Evolutionary conservation across 1,140 invertebrate genomes (phyloP), one percentile per base, ranked within the genome.

Genomic region (Panagrolaimus sp.): DNA sequence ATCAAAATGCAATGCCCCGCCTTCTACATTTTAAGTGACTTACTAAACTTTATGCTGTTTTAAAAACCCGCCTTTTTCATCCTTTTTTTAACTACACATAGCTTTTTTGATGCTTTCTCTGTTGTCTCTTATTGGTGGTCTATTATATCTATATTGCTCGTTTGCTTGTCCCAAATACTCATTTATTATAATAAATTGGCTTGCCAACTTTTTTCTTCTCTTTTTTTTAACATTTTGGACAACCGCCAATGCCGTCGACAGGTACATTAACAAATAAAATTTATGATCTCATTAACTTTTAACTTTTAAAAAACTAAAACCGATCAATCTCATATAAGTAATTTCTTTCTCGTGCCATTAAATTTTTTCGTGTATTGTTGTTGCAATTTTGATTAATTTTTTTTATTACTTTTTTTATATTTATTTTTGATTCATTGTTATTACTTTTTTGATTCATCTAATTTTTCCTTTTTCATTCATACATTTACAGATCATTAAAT

Each of bases 101-200:
- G 31, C 31, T 38, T 38, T 38, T 38, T 38, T 38, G 2, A 7
- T 4, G 2, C 2, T 7, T 38, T 38, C 7, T 38, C 20, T 20
- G 14, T 9, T 57, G 51, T 27, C 20, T 27, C 51, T 27, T 57
- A 57, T 57, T 57, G 51, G 51, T 57, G 51, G 51, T 57, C 51
- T 57, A 57, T 57, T n/a, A n/a, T 57, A 27, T 57, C 11, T 20
- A 9, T 11, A 27, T 20, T n/a, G n/a, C n/a, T n/a, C n/a, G n/a
- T n/a, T 57, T 57, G 51, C 51, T 57, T 16, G 51, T 57, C 51
- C 51, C 51, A 57, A 57, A 57, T 38, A 57, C 51, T 57, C 51
- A 57, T 57, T 57, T 57, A 57, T 57, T 57, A 57, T 57, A 57
- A 57, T 57, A 57, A 57, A 57, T 57, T 57, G 51, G 27, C 51